Evolutionary conservation across 1,140 invertebrate species (phyloP), one percentile per base, ranked within the genome.

Genomic region (Drosophila truncata): DNA sequence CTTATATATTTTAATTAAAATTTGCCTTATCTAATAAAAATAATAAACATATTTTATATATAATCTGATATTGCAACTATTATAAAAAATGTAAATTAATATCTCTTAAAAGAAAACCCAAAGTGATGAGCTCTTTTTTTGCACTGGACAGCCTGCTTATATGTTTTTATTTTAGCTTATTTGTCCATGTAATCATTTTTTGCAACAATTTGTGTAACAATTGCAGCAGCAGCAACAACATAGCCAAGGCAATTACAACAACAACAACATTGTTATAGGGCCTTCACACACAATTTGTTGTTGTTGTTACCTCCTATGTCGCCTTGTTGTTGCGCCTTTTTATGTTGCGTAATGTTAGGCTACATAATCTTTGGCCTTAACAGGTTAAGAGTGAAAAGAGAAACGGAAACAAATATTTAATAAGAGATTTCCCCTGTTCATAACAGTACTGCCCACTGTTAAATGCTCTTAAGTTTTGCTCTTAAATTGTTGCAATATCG

Each of bases 341-440:
- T 83, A 88, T 88, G 84, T 88, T 88, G 84, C 84, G 84, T 88
- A 88, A 88, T 88, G 84, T 88, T 90, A 88, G 81, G 78, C 78
- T 75, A 85, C 84, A 88, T 86, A 87, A 87, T 82, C 78, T 85
- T 78, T 37, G 0, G n/a, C 47, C 20, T 61, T 78, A 82, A 75
- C 82, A 82, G 52, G 3, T 2, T 9, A 86, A 85, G 82, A 82
- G 80, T 33, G 14, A 5, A 31, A 27, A 1, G 42, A 39, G n/a
- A 35, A n/a, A n/a, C n/a, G n/a, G 16, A 41, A 4, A 58, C 11
- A 4, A 23, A 8, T 11, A 8, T 27, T 10, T 1, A 18, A n/a
- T n/a, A n/a, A 29, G 1, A 55, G 33, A 37, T 11, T 3, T 11
- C 2, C 50, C 9, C 50, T 23, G 50, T 37, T 35, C n/a, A 0